These are phyloP conservation scores for Anguilla japonica DNA, from an alignment of 2,113 vertebrate genomes.

Conservation along the genomic window DNA sequence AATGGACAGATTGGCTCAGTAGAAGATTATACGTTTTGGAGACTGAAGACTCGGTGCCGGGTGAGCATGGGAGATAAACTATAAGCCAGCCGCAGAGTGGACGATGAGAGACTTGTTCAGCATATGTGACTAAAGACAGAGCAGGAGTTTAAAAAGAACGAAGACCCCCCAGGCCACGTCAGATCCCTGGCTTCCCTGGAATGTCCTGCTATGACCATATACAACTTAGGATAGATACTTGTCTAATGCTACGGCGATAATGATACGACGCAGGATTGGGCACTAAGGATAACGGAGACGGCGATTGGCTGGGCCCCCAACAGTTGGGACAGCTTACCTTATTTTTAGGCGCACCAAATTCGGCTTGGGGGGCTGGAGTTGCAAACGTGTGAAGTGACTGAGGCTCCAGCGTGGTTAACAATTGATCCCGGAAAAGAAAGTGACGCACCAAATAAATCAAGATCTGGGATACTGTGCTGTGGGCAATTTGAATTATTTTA, in stretches of 20 bases:
- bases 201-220: slow-evolving; percentile 77
- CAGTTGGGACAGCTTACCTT: slow-evolving; percentile 58
- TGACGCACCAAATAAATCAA: slow-evolving; percentile 33
- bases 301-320: slow-evolving; percentile 46
- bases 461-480: neutral
- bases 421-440: slow-evolving; percentile 42
- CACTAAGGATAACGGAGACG: slow-evolving; percentile 39
- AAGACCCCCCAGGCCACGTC: slow-evolving; percentile 67
- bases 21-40: slow-evolving; percentile 7
- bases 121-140: slow-evolving; percentile 36
- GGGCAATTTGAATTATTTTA: no score
- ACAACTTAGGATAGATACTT: slow-evolving; percentile 59
- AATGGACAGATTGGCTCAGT: slow-evolving; percentile 25
- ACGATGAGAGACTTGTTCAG: slow-evolving; percentile 28
- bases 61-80: neutral
- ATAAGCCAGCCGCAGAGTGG: slow-evolving; percentile 22
- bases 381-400: slow-evolving; percentile 36
- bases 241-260: slow-evolving; percentile 58
- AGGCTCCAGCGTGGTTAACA: slow-evolving; percentile 33
- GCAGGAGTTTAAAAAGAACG: slow-evolving; percentile 59
- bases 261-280: slow-evolving; percentile 62
- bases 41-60: neutral
- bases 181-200: slow-evolving; percentile 77
- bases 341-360: slow-evolving; percentile 71
- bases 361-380: slow-evolving; percentile 41